Percentiles rank a stretch among this genome's conserved stretches.
These are phyloP conservation scores for Neodiprion virginianus DNA, from an alignment of 1,140 invertebrate genomes.

Conservation along the genomic window DNA sequence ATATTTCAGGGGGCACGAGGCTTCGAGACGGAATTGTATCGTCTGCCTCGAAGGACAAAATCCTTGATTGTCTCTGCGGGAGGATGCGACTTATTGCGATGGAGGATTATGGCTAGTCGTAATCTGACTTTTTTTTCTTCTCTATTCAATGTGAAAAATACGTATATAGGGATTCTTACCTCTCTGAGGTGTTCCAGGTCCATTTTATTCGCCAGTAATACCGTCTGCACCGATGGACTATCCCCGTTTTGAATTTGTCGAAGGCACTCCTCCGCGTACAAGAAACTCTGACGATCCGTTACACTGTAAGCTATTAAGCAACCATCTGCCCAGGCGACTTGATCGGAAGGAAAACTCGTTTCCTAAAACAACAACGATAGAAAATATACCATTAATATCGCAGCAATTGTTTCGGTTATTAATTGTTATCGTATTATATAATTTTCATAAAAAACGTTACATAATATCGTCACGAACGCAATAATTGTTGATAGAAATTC, in stretches of 20 bases:
- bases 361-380: conserved; percentile 38
- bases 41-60: conserved; percentile 14
- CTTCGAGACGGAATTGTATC: not conserved
- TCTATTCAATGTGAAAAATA: not conserved
- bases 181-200: conserved; percentile 79
- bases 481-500: too few relatives aligned
- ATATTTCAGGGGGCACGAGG: too few relatives aligned
- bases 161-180: conserved; percentile 56
- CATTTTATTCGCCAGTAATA: conserved; percentile 76
- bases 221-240: conserved; percentile 64
- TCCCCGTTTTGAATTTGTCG: conserved; percentile 65
- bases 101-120: too few relatives aligned
- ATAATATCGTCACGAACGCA: too few relatives aligned
- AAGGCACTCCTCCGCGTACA: conserved; percentile 70
- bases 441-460: too few relatives aligned
- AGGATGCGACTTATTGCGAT: not conserved
- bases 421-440: not conserved
- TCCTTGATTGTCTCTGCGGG: not conserved
- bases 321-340: conserved; percentile 78
- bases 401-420: not conserved
- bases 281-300: conserved; percentile 74
- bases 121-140: too few relatives aligned
- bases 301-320: conserved; percentile 82
- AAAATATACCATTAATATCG: not conserved
- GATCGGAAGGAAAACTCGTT: conserved; percentile 49